These are phyloP conservation scores for Chirona hameri DNA, from an alignment of 2,888 invertebrate genomes.

Conservation along the genomic window DNA sequence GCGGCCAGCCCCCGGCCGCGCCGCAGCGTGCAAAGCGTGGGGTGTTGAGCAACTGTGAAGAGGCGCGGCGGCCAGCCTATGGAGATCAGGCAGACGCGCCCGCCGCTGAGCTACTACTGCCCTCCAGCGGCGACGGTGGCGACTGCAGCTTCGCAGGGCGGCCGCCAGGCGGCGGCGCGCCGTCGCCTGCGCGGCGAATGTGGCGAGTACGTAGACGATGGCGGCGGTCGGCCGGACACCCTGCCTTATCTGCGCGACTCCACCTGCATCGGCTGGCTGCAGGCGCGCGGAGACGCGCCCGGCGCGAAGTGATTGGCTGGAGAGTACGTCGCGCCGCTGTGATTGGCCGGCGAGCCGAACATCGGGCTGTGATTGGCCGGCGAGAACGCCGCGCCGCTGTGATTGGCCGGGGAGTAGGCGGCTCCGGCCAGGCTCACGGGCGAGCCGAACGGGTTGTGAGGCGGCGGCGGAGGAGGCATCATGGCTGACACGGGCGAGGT, in stretches of 20 bases:
- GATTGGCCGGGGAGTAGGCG: slow-evolving; percentile 6
- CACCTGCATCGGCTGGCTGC: slow-evolving; percentile 25
- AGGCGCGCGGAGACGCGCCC: not conserved
- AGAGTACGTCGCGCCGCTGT: not conserved
- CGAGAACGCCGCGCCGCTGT: not conserved
- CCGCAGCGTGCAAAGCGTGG: not conserved
- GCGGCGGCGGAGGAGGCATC: slow-evolving; percentile 24
- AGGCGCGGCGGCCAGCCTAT: not conserved
- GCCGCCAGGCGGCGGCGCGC: not conserved
- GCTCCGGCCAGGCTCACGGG: not conserved
- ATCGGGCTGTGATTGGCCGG: slow-evolving; percentile 1
- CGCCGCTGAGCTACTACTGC: not conserved
- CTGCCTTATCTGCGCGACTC: slow-evolving; percentile 25
- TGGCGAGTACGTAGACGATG: no score
- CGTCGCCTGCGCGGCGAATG: not conserved
- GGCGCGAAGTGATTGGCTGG: not conserved
- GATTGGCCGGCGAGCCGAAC: slow-evolving; percentile 8
- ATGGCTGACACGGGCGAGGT: not conserved
- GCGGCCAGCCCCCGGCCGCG: not conserved
- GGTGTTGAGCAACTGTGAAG: slow-evolving; percentile 4
- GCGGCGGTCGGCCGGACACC: not conserved
- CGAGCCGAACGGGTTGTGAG: slow-evolving; percentile 23
- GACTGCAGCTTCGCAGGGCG: not conserved
- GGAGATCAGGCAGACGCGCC: not conserved
- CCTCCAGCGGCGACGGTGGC: not conserved